Conservation (phyloP, 1,140 invertebrate species). For the Dreissena polymorpha region DNA sequence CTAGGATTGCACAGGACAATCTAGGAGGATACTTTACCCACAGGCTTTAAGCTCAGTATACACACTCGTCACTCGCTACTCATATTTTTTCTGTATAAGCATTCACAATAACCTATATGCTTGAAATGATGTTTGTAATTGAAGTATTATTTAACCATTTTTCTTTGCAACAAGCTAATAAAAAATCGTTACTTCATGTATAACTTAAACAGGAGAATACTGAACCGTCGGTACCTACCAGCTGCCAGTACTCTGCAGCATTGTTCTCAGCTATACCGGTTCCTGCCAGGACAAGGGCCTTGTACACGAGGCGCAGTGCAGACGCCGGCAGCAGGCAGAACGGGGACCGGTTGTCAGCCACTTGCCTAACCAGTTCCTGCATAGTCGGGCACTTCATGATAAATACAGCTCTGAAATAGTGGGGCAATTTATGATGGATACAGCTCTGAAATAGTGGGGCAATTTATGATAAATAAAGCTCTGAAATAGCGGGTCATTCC, state of each 20-base stretch:
- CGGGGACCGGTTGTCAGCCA: slow-evolving; percentile 72
- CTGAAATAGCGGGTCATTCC: slow-evolving; percentile 77
- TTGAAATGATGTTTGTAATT: too few species aligned
- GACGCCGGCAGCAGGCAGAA: slow-evolving; percentile 75
- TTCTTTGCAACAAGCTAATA: too few species aligned
- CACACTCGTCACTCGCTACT: too few species aligned
- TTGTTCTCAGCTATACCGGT: slow-evolving; percentile 68
- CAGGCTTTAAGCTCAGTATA: too few species aligned
- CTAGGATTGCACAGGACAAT: too few species aligned
- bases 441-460: slow-evolving; percentile 75
- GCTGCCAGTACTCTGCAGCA: slow-evolving; percentile 77
- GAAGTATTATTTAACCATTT: too few species aligned
- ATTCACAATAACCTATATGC: too few species aligned
- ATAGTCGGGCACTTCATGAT: slow-evolving; percentile 76
- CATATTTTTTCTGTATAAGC: too few species aligned
- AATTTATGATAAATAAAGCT: slow-evolving; percentile 72
- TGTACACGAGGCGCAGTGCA: slow-evolving; percentile 77
- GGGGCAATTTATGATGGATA: slow-evolving; percentile 75
- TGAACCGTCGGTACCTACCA: slow-evolving; percentile 62
- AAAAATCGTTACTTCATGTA: too few species aligned
- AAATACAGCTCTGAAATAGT: slow-evolving; percentile 73
- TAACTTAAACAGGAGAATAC: too few species aligned
- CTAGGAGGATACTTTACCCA: too few species aligned
- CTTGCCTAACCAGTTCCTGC: slow-evolving; percentile 76
- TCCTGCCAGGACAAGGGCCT: slow-evolving; percentile 79